Evolutionary conservation across 2,888 invertebrate genomes (phyloP).

Genomic region (Drosophila sordidapex): DNA sequence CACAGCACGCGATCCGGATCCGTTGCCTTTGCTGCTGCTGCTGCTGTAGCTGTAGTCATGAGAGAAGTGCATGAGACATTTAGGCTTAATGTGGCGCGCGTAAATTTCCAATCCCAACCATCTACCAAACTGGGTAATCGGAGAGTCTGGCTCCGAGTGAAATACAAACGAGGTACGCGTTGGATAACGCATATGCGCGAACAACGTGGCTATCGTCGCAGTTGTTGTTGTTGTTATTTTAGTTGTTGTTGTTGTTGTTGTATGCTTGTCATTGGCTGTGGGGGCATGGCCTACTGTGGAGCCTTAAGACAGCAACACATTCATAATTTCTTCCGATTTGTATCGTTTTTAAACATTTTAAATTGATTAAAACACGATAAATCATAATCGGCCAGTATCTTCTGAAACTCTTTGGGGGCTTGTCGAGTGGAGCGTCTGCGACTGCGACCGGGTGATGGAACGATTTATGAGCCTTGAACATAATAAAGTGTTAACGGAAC

Average conservation of each 20-base stretch:
- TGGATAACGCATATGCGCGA: conserved; percentile 66
- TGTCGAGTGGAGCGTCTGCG: conserved; percentile 27
- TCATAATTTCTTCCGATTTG: conserved; percentile 79
- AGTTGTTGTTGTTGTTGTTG: conserved; percentile 55
- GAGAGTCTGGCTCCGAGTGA: conserved; percentile 64
- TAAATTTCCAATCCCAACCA: conserved; percentile 59
- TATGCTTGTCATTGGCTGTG: conserved; percentile 58
- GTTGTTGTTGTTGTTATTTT: conserved; percentile 29
- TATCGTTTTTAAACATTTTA: conserved; percentile 83
- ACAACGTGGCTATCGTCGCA: conserved; percentile 41
- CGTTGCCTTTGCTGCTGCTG: conserved; percentile 32
- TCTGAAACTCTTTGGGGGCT: conserved; percentile 32
- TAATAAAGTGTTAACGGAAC: conserved; percentile 84
- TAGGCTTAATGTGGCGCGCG: conserved; percentile 64
- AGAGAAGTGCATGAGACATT: conserved; percentile 40
- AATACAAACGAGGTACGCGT: conserved; percentile 77
- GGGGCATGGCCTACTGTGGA: conserved; percentile 80
- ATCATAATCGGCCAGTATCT: conserved; percentile 81
- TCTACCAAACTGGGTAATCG: conserved; percentile 59
- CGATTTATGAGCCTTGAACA: conserved; percentile 80
- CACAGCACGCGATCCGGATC: conserved; percentile 79
- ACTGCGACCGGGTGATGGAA: conserved; percentile 64
- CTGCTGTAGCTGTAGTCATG: conserved; percentile 17
- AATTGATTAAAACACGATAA: conserved; percentile 84
- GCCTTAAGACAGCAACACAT: conserved; percentile 79